These are phyloP conservation scores for Agonopterix subpropinquella DNA, from an alignment of 2,888 invertebrate genomes.

Conservation along the genomic window DNA sequence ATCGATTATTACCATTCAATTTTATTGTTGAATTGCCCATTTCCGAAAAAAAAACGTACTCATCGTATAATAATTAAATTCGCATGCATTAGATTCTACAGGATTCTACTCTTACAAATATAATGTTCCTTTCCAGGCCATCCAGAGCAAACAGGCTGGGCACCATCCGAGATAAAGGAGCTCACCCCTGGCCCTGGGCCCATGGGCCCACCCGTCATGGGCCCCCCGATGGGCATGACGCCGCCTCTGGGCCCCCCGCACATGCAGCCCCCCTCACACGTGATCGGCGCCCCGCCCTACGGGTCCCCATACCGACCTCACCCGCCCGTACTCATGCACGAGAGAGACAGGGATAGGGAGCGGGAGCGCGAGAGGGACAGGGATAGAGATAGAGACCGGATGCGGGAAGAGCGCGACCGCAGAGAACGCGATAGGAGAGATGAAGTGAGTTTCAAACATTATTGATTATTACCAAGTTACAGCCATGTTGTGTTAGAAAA, in stretches of 20 bases:
- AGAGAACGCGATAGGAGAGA: conserved; percentile 53
- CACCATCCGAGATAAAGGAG: conserved; percentile 80
- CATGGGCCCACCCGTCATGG: conserved; percentile 36
- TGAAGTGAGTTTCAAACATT: conserved; percentile 38
- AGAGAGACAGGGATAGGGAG: conserved; percentile 47
- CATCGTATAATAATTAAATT: no score
- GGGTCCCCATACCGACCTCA: conserved; percentile 41
- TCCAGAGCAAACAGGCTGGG: conserved; percentile 74
- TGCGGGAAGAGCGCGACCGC: conserved; percentile 35
- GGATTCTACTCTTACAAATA: no score
- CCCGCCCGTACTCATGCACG: conserved; percentile 27
- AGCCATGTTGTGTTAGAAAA: no score
- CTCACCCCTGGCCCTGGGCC: conserved; percentile 79
- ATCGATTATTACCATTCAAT: no score
- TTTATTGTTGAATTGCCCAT: no score
- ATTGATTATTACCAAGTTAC: no score
- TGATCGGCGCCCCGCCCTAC: conserved; percentile 33
- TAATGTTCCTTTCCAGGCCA: conserved; percentile 29
- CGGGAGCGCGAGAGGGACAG: conserved; percentile 65
- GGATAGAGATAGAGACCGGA: conserved; percentile 41
- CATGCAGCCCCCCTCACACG: conserved; percentile 33
- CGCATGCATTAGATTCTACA: no score
- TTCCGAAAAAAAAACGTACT: no score
- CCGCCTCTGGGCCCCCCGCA: conserved; percentile 37
- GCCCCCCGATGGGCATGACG: conserved; percentile 36